Percentiles rank a stretch among this genome's conserved stretches.
These are phyloP conservation scores for Caenorhabditis afra DNA, from an alignment of 2,888 invertebrate genomes.

Conservation along the genomic window DNA sequence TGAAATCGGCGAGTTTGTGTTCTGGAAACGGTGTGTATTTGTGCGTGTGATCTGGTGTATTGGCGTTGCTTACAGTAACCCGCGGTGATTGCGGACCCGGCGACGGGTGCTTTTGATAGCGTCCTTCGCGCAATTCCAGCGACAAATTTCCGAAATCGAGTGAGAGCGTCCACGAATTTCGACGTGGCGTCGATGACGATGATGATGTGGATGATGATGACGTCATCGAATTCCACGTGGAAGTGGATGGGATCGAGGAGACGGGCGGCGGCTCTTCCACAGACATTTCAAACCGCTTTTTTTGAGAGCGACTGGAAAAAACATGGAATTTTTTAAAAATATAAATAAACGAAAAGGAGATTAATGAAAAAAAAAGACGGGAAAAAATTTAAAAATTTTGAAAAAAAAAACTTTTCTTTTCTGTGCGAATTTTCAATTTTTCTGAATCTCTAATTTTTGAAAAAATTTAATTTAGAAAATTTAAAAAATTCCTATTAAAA, in stretches of 20 bases:
- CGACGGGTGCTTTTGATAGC: constrained; percentile 13
- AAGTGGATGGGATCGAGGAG: constrained; percentile 20
- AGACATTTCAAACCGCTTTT: constrained; percentile 8
- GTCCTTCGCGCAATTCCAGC: constrained; percentile 35
- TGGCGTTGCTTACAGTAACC: constrained; percentile 30
- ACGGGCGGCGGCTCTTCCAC: constrained; percentile 24
- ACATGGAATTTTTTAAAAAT: background rate
- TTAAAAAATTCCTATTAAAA: too few species aligned
- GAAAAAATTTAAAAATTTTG: background rate
- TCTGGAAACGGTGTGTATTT: constrained; percentile 19
- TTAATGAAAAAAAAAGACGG: background rate
- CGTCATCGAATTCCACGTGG: constrained; percentile 14
- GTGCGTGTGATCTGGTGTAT: background rate
- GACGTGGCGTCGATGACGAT: too few species aligned
- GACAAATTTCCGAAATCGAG: constrained; percentile 45
- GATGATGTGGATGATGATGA: constrained; percentile 16
- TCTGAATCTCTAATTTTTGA: too few species aligned
- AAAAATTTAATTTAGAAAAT: too few species aligned
- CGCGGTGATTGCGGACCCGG: constrained; percentile 45
- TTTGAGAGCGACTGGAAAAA: background rate
- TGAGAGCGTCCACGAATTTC: background rate
- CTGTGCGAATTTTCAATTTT: too few species aligned
- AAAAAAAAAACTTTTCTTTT: constrained; percentile 4
- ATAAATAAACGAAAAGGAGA: background rate
- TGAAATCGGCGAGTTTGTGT: background rate